A percentile compares a stretch with the other conserved stretches of the same genome.
Conservation (phyloP, 2,797 vertebrate genomes). For the Acrossocheilus wenchowensis region DNA sequence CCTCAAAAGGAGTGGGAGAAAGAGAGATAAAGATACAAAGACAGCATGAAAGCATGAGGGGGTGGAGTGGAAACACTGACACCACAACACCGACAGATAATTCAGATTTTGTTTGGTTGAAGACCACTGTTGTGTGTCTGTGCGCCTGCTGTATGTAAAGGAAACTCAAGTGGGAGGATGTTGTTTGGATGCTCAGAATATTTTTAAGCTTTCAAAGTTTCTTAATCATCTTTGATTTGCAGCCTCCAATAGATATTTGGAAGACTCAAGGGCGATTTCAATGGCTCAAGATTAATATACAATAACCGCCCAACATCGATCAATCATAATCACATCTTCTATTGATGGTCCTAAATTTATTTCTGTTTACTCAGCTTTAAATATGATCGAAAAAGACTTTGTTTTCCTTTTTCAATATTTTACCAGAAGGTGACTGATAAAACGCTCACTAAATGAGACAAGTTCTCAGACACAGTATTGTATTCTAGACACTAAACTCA, state of each 20-base stretch:
- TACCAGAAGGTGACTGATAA: conserved; percentile 25
- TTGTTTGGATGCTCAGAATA: conserved; percentile 17
- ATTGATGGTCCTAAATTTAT: neutral
- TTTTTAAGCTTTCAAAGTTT: neutral
- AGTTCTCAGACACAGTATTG: neutral
- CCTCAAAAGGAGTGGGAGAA: conserved; percentile 52
- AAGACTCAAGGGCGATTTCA: conserved; percentile 1
- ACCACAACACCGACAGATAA: conserved; percentile 25
- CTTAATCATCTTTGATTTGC: neutral
- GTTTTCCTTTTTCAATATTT: conserved; percentile 33
- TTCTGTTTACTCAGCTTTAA: neutral
- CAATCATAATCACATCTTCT: neutral
- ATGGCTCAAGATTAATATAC: neutral
- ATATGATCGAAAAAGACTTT: neutral
- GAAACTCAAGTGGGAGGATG: conserved; percentile 9
- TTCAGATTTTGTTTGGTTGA: conserved; percentile 31
- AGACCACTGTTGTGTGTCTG: neutral
- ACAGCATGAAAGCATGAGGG: conserved; percentile 29
- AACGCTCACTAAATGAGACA: conserved; percentile 14
- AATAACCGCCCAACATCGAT: neutral
- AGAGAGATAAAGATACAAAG: conserved; percentile 47
- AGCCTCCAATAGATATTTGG: neutral
- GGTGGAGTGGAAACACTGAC: conserved; percentile 47
- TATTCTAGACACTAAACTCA: conserved; percentile 4
- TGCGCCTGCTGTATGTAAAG: neutral